Conservation (phyloP, 2,797 vertebrate species). For the Hydrolagus colliei region DNA sequence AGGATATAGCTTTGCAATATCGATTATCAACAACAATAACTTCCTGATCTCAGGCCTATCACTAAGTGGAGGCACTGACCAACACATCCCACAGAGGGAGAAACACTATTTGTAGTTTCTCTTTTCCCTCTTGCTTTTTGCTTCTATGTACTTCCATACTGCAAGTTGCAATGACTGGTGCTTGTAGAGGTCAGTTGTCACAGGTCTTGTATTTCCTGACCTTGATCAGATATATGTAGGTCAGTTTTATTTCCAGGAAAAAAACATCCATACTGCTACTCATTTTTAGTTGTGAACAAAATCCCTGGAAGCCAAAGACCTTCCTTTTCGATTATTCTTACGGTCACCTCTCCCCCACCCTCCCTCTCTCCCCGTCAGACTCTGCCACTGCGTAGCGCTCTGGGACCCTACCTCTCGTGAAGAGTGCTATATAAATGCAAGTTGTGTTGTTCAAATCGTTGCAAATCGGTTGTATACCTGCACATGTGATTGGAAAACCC, state of each 20-base stretch:
- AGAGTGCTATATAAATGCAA: too few species aligned
- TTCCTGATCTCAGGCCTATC: background rate
- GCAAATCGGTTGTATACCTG: slow-evolving; percentile 17
- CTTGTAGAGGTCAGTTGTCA: background rate
- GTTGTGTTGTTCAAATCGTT: background rate
- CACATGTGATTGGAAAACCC: background rate
- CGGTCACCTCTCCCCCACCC: too few species aligned
- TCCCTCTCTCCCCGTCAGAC: too few species aligned
- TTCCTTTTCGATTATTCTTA: too few species aligned
- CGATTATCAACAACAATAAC: background rate
- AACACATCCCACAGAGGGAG: background rate
- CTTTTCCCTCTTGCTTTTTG: background rate
- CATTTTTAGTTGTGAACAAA: background rate
- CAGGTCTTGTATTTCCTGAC: background rate
- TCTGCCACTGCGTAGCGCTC: too few species aligned
- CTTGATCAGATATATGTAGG: background rate
- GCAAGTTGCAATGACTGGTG: background rate
- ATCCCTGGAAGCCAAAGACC: background rate
- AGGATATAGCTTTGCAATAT: background rate
- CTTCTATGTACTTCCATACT: background rate
- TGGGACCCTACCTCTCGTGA: too few species aligned
- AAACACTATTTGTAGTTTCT: background rate
- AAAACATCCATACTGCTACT: slow-evolving; percentile 10
- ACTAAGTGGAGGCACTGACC: background rate
- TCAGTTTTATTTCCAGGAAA: background rate